phyloP scores from a whole-genome alignment of 2,113 vertebrate genomes.

The Pangasianodon gigas region DNA sequence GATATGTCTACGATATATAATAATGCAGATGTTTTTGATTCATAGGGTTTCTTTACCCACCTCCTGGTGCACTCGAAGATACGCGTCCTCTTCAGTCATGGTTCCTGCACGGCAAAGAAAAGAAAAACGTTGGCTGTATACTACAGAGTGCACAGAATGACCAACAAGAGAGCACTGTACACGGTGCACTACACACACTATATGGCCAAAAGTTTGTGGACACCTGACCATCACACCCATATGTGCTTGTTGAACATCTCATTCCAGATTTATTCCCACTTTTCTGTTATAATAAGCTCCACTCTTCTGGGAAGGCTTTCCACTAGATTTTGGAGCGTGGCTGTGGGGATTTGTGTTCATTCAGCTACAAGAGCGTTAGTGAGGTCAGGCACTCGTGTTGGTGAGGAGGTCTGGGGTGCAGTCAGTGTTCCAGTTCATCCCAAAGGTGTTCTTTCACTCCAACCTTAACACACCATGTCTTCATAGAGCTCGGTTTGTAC shows the following conservation, averaged over 20 bases:
- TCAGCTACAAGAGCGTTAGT: background rate
- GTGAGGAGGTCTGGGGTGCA: no score
- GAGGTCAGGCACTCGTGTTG: background rate
- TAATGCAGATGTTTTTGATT: background rate
- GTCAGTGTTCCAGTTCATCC: no score
- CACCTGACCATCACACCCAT: no score
- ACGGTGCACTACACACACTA: background rate
- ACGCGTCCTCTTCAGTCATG: constrained; percentile 53
- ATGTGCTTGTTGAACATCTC: no score
- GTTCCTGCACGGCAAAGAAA: constrained; percentile 31
- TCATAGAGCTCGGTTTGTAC: no score
- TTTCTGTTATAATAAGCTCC: background rate
- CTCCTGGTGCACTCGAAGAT: constrained; percentile 31
- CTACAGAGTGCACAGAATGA: background rate
- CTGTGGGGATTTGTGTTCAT: background rate
- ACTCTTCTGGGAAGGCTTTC: background rate
- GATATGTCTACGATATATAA: no score
- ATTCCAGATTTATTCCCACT: no score
- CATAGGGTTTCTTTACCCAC: constrained; percentile 19
- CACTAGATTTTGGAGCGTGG: no score
- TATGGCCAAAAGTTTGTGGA: no score
- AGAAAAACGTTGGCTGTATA: background rate
- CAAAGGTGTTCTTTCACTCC: no score
- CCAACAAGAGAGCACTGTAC: background rate
- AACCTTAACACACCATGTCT: background rate